A percentile compares a stretch with the other conserved stretches of the same genome.
Evolutionary conservation across 2,113 vertebrate genomes (phyloP).

Genomic region (Holacanthus passer): DNA sequence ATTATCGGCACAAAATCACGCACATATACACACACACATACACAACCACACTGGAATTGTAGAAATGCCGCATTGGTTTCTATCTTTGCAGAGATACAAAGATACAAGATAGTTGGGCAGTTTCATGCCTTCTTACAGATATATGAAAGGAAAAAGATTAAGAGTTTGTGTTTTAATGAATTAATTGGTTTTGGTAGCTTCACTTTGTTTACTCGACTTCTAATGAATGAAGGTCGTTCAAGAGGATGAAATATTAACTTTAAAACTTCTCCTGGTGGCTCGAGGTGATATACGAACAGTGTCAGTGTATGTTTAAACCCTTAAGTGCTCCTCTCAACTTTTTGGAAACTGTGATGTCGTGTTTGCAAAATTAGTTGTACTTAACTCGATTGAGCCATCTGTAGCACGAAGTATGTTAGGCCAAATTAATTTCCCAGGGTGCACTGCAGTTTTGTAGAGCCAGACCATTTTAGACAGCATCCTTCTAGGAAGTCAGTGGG

Average conservation of each 20-base stretch:
- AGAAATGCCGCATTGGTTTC: slow-evolving; percentile 26
- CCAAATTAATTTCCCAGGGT: not conserved
- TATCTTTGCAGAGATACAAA: not conserved
- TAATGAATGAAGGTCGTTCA: slow-evolving; percentile 1
- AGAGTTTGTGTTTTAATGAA: not conserved
- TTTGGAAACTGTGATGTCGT: not conserved
- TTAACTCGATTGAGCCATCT: not conserved
- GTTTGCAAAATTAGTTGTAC: not conserved
- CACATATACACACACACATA: slow-evolving; percentile 17
- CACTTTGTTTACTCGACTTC: not conserved
- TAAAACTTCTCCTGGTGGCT: slow-evolving; percentile 4
- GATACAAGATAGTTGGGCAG: not conserved
- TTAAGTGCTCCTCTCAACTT: too few species aligned
- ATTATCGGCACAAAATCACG: slow-evolving; percentile 67
- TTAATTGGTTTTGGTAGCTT: slow-evolving; percentile 5
- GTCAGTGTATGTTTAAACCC: not conserved
- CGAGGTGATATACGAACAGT: not conserved
- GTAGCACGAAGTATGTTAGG: not conserved
- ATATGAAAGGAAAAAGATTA: not conserved
- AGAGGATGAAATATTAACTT: not conserved
- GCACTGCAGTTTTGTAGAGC: not conserved
- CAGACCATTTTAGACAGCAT: not conserved
- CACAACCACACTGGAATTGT: not conserved
- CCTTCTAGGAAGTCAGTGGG: not conserved
- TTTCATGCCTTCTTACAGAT: not conserved